Conservation (phyloP, 1,140 invertebrate species). For the Parapsyche elsis region DNA sequence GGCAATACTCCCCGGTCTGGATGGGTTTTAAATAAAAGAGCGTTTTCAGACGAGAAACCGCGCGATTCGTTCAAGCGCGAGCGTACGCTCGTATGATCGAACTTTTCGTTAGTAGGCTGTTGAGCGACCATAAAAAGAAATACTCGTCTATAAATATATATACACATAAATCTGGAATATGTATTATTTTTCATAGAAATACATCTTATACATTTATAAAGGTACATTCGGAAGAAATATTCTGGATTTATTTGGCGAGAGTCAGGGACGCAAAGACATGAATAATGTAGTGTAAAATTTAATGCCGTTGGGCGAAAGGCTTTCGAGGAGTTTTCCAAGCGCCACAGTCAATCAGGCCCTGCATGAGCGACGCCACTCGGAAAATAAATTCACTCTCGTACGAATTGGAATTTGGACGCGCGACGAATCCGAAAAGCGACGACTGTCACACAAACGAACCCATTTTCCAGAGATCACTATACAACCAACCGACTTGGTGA, state of each 20-base stretch:
- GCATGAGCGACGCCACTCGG: constrained; percentile 44
- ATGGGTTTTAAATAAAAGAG: constrained; percentile 11
- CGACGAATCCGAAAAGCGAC: constrained; percentile 48
- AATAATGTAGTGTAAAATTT: constrained; percentile 32
- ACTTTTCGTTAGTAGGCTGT: neutral
- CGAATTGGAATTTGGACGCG: constrained; percentile 55
- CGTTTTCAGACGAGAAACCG: neutral
- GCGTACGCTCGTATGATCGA: neutral
- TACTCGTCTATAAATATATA: too few species aligned
- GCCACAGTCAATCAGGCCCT: constrained; percentile 47
- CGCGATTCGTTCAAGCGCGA: neutral
- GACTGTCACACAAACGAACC: constrained; percentile 1
- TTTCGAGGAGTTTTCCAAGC: constrained; percentile 17
- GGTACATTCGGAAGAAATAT: too few species aligned
- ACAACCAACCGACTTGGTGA: too few species aligned
- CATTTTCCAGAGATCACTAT: constrained; percentile 3
- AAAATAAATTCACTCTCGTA: constrained; percentile 54
- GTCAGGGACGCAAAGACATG: neutral
- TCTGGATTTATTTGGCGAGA: too few species aligned
- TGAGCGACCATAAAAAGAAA: too few species aligned
- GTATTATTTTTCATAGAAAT: too few species aligned
- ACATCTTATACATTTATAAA: too few species aligned
- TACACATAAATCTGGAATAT: too few species aligned
- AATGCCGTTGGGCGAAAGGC: neutral
- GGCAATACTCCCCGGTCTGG: neutral